Evolutionary conservation across 2,888 invertebrate genomes (phyloP).

Genomic region (Tipula helvola): DNA sequence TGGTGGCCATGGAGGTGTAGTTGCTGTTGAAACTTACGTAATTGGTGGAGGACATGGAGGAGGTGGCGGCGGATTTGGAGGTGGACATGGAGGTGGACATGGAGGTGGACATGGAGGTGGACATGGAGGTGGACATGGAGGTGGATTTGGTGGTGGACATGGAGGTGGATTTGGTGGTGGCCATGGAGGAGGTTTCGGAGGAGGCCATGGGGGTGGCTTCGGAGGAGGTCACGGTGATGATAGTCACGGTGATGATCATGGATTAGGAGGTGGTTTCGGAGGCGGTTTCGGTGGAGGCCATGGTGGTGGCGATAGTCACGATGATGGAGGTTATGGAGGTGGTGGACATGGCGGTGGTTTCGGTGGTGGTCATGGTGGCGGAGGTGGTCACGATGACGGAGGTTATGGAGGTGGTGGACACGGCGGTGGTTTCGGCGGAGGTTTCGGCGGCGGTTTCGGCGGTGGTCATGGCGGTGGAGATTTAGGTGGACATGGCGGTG

Average conservation of each 20-base stretch:
- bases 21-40: constrained; percentile 4
- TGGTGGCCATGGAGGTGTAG: neutral
- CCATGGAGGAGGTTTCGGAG: neutral
- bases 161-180: constrained; percentile 7
- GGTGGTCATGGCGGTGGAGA: neutral
- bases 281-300: neutral
- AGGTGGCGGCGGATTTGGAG: neutral
- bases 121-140: neutral
- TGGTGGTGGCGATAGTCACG: neutral
- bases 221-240: constrained; percentile 5
- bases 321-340: neutral
- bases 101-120: neutral
- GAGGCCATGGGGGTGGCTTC: neutral
- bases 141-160: neutral
- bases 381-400: neutral
- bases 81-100: neutral
- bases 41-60: constrained; percentile 22
- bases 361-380: neutral
- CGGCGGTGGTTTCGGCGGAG: neutral
- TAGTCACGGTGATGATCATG: neutral
- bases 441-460: neutral
- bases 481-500: neutral
- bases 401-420: neutral
- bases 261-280: neutral
- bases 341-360: neutral